Evolutionary conservation across 2,888 invertebrate genomes (phyloP).

Genomic region (Antheraea yamamai): DNA sequence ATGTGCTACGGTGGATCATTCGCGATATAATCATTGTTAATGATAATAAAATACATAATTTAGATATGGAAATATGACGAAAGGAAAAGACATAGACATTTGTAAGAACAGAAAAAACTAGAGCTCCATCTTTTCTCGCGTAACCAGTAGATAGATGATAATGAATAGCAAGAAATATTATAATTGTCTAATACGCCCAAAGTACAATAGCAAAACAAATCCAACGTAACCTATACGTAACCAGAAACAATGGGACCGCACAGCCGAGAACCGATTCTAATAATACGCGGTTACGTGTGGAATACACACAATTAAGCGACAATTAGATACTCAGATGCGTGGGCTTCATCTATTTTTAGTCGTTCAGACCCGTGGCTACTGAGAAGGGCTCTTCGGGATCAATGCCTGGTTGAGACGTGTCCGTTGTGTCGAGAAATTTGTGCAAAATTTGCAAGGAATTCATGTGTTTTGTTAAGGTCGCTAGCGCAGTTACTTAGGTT

Average conservation of each 20-base stretch:
- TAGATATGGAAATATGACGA: no score
- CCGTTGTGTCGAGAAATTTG: not conserved
- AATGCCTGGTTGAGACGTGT: not conserved
- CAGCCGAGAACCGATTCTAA: slow-evolving; percentile 24
- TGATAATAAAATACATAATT: no score
- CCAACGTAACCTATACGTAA: not conserved
- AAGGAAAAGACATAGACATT: no score
- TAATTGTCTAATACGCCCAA: not conserved
- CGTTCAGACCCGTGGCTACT: not conserved
- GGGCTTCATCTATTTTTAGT: slow-evolving; percentile 14
- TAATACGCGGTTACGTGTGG: slow-evolving; percentile 21
- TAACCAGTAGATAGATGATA: no score
- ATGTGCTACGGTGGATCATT: no score
- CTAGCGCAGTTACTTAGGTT: not conserved
- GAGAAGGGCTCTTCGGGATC: not conserved
- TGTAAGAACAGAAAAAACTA: no score
- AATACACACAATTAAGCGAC: slow-evolving; percentile 17
- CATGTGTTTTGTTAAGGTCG: not conserved
- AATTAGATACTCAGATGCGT: slow-evolving; percentile 12
- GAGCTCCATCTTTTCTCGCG: no score
- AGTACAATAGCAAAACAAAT: slow-evolving; percentile 2
- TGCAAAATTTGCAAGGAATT: not conserved
- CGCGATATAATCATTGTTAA: no score
- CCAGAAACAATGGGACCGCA: slow-evolving; percentile 17
- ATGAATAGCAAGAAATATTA: not conserved